Conservation (phyloP, 2,888 invertebrate species). For the Lepidonotus clava region DNA sequence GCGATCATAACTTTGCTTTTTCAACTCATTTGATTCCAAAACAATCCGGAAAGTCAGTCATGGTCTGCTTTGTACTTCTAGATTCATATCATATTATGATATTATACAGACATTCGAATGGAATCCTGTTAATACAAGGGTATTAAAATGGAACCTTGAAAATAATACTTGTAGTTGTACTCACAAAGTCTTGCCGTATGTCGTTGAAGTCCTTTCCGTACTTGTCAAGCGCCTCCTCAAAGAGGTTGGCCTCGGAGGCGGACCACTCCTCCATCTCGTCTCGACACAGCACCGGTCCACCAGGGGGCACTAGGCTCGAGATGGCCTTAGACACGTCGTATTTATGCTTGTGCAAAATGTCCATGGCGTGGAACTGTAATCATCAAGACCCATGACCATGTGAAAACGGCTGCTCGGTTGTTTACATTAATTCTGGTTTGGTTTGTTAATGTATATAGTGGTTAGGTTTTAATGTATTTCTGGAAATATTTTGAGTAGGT, state of each 20-base stretch:
- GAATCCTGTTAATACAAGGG: no score
- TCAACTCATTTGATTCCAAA: no score
- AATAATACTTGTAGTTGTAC: no score
- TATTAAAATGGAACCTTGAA: no score
- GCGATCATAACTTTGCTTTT: no score
- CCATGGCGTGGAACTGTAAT: conserved; percentile 97
- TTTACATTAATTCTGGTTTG: not conserved
- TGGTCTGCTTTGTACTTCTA: no score
- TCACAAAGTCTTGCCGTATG: conserved; percentile 97
- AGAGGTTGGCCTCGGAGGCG: conserved; percentile 98
- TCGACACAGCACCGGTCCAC: conserved; percentile 93
- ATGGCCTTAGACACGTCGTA: conserved; percentile 96
- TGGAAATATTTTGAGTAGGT: not conserved
- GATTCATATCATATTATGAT: no score
- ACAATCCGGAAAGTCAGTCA: no score
- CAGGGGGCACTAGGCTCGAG: conserved; percentile 95
- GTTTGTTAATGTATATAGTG: not conserved
- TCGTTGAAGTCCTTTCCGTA: conserved; percentile 98
- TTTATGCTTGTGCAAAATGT: conserved; percentile 93
- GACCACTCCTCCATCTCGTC: conserved; percentile 99
- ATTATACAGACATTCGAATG: no score
- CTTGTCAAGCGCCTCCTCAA: conserved; percentile 96
- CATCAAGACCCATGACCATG: not conserved
- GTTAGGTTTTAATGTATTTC: not conserved
- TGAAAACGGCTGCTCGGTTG: no score